phyloP scores from a whole-genome alignment of 1,140 invertebrate genomes.

The Cepaea nemoralis region DNA sequence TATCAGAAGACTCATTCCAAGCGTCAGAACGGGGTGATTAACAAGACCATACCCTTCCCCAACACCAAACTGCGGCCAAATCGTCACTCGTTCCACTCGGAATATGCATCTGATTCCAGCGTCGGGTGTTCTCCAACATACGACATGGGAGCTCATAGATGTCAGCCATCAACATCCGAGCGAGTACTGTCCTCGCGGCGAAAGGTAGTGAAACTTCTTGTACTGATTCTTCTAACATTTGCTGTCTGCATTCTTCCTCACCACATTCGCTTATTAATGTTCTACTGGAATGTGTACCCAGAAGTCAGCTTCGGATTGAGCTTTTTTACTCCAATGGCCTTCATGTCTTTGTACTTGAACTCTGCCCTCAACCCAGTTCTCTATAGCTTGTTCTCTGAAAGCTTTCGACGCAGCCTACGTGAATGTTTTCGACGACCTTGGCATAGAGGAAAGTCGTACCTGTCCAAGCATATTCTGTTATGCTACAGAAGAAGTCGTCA shows the following conservation, averaged over 20 bases:
- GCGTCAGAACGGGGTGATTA: neutral
- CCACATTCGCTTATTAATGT: slow-evolving; percentile 86
- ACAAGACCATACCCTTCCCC: neutral
- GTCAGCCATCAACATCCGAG: neutral
- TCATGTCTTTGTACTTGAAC: slow-evolving; percentile 86
- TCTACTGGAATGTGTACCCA: slow-evolving; percentile 66
- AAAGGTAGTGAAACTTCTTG: slow-evolving; percentile 79
- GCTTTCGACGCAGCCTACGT: slow-evolving; percentile 71
- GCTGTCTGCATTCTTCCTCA: slow-evolving; percentile 87
- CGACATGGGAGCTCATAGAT: neutral
- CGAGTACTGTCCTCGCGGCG: slow-evolving; percentile 59
- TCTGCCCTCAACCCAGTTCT: slow-evolving; percentile 87
- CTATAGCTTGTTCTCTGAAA: slow-evolving; percentile 85
- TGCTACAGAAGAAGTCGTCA: neutral
- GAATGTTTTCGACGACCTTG: slow-evolving; percentile 57
- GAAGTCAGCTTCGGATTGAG: slow-evolving; percentile 78
- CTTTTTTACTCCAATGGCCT: slow-evolving; percentile 85
- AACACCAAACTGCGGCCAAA: neutral
- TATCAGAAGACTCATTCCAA: neutral
- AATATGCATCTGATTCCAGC: neutral
- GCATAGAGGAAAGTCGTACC: neutral
- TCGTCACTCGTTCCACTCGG: neutral
- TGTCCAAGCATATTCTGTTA: neutral
- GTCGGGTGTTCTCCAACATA: neutral
- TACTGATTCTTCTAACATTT: slow-evolving; percentile 86